Conservation (phyloP, 2,113 vertebrate genomes). For the Budorcas taxicolor region DNA sequence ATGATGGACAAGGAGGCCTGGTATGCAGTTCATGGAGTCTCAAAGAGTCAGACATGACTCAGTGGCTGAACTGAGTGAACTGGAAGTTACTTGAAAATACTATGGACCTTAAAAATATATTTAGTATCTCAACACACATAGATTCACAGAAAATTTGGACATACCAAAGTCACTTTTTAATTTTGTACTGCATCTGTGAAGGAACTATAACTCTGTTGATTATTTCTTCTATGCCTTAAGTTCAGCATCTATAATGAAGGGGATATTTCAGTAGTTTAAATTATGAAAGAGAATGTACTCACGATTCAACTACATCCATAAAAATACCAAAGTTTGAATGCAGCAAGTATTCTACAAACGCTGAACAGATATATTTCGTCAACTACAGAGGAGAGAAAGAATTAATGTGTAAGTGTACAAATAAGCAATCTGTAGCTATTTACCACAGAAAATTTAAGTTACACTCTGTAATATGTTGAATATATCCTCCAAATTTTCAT, state of each 20-base stretch:
- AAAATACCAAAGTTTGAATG: background rate
- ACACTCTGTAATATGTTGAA: background rate
- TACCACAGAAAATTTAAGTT: constrained; percentile 4
- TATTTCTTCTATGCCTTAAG: background rate
- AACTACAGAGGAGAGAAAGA: background rate
- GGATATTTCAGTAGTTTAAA: background rate
- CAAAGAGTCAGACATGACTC: background rate
- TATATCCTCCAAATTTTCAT: background rate
- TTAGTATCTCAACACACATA: background rate
- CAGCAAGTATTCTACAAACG: constrained; percentile 1
- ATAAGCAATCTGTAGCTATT: background rate
- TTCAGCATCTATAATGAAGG: background rate
- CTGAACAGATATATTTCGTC: background rate
- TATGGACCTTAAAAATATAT: background rate
- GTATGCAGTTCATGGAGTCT: background rate
- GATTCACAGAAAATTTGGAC: background rate
- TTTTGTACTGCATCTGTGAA: background rate
- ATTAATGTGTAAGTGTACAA: background rate
- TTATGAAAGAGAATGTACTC: background rate
- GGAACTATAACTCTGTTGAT: background rate
- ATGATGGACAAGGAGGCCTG: background rate
- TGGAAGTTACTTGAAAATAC: background rate
- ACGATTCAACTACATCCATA: constrained; percentile 24
- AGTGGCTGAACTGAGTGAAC: background rate
- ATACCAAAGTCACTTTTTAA: background rate